A percentile compares a stretch with the other conserved stretches of the same genome.
Evolutionary conservation across 2,888 invertebrate genomes (phyloP).

Genomic region (Andrena camellia): DNA sequence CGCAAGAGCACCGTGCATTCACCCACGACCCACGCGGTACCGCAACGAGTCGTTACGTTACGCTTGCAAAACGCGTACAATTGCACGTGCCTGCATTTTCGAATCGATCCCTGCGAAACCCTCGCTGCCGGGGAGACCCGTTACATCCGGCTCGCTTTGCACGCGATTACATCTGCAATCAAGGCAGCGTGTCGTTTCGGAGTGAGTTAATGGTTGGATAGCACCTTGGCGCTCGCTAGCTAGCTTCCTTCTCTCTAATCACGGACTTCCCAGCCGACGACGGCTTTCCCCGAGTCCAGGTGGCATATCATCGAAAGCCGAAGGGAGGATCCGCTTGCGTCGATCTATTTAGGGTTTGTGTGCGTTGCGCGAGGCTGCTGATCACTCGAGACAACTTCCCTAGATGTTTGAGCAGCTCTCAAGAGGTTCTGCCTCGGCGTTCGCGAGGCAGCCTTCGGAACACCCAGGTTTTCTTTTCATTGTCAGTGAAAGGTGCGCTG

Average conservation of each 20-base stretch:
- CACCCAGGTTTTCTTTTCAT: slow-evolving; percentile 26
- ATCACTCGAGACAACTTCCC: too few species aligned
- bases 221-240: background rate
- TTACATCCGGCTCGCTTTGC: slow-evolving; percentile 60
- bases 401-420: too few species aligned
- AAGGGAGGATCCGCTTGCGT: background rate
- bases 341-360: too few species aligned
- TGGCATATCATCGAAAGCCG: background rate
- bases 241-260: slow-evolving; percentile 25
- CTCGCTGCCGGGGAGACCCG: slow-evolving; percentile 32
- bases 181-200: slow-evolving; percentile 35
- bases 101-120: slow-evolving; percentile 47
- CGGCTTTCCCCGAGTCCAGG: background rate
- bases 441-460: background rate
- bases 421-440: too few species aligned
- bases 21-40: slow-evolving; percentile 58
- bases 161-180: slow-evolving; percentile 48
- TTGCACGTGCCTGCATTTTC: slow-evolving; percentile 65
- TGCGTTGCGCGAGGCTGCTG: too few species aligned
- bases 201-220: slow-evolving; percentile 19
- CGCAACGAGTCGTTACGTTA: slow-evolving; percentile 49
- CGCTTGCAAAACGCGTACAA: slow-evolving; percentile 63
- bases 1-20: slow-evolving; percentile 55
- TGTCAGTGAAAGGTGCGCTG: slow-evolving; percentile 36
- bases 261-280: background rate